These are phyloP conservation scores for Drosophila mettleri DNA, from an alignment of 2,888 invertebrate genomes.

Conservation along the genomic window DNA sequence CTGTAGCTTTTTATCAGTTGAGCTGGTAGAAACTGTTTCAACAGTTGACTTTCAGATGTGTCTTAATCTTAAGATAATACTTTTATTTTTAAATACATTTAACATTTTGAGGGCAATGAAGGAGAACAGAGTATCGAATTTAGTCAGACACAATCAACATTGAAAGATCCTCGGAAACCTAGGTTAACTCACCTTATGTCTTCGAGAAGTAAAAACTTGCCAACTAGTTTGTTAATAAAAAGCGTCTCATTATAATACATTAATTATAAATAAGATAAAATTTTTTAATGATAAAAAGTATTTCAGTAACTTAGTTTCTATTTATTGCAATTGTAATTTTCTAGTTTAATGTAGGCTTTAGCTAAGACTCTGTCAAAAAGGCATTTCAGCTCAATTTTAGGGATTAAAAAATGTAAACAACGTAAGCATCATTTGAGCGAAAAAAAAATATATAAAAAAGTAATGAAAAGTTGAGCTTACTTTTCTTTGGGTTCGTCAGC, in stretches of 20 bases:
- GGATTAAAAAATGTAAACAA: not conserved
- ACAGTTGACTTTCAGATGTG: too few relatives aligned
- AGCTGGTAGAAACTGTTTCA: too few relatives aligned
- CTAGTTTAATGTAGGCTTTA: not conserved
- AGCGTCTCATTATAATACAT: constrained; percentile 23
- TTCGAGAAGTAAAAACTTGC: constrained; percentile 56
- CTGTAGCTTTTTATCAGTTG: too few relatives aligned
- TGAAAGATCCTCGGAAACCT: not conserved
- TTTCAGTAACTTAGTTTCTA: not conserved
- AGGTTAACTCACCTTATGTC: constrained; percentile 58
- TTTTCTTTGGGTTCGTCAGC: constrained; percentile 98
- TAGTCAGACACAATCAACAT: constrained; percentile 5
- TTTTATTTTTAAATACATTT: not conserved
- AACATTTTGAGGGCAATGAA: not conserved
- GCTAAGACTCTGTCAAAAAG: not conserved
- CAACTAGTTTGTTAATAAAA: constrained; percentile 54
- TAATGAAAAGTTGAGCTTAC: constrained; percentile 87
- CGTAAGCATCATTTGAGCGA: constrained; percentile 23
- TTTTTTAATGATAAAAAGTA: not conserved
- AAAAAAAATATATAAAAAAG: not conserved
- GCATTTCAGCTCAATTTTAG: not conserved
- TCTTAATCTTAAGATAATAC: not conserved
- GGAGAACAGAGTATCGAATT: not conserved
- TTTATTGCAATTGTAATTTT: not conserved
- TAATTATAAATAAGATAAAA: constrained; percentile 3